Evolutionary conservation across 2,888 invertebrate genomes (phyloP), one percentile per base, ranked within the genome.

Genomic region (Aleiodes alternator): DNA sequence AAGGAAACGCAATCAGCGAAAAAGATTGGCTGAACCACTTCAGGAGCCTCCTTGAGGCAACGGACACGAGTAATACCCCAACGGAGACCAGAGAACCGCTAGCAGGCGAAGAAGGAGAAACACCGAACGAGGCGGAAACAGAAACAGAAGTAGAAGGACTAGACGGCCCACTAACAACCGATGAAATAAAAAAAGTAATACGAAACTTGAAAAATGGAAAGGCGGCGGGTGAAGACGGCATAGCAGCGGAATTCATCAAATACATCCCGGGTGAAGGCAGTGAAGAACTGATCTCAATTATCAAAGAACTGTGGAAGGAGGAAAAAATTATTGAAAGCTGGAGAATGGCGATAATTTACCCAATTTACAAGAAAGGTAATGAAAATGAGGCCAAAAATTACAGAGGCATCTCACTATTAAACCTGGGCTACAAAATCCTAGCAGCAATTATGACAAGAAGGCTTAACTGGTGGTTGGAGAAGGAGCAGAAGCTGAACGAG

Each of bases 401-500:
- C 53, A 53, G n/a, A n/a, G n/a, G 53, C 6, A n/a, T 53, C 1
- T 14, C 53, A 14, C 38, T 64, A 6, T n/a, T 64, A 0, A 9
- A 34, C 0, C 5, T 38, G 31, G 61, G 61, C 7, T 64, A 64
- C 38, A 64, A 64, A n/a, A 14, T 64, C 1, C 3, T 64, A 14
- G 38, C 61, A 12, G 12, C 7, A 12, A 14, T 64, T 1, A 64
- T 64, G 38, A 8, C 43, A 11, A 38, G 16, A 4, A 34, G 43
- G 9, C 6, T 64, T 2, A 14, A 8, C 12, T 1, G 7, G 3
- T 38, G 61, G 61, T 2, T 64, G 14, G 61, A 64, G 12, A 64
- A 64, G 14, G 31, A 64, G n/a, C n/a, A 64, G 5, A 64, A n/a
- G 7, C 7, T 64, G 43, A n/a, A 38, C n/a, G 61, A 64, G 12